phyloP scores from a whole-genome alignment of 2,888 invertebrate species.

The Aquatica leii region DNA sequence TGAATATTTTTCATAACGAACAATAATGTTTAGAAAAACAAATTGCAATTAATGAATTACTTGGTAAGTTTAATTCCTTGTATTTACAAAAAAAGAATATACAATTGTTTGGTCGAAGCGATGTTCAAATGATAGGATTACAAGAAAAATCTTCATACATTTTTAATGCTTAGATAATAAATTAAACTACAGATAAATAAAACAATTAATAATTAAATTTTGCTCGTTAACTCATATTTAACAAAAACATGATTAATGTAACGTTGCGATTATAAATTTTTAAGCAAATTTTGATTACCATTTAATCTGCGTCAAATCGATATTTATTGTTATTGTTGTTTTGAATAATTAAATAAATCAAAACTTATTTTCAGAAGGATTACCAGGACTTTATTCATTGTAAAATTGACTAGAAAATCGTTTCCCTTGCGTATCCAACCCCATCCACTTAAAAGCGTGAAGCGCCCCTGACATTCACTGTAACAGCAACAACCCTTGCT shows the following conservation, averaged over 20 bases:
- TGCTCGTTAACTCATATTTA: constrained; percentile 39
- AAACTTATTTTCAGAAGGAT: constrained; percentile 43
- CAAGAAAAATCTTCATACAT: constrained; percentile 39
- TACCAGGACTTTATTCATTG: constrained; percentile 51
- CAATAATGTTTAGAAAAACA: not conserved
- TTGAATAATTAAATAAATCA: constrained; percentile 17
- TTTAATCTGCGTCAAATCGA: constrained; percentile 15
- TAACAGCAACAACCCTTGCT: constrained; percentile 39
- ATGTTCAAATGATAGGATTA: constrained; percentile 8
- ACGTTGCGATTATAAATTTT: constrained; percentile 21
- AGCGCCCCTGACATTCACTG: constrained; percentile 44
- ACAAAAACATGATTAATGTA: constrained; percentile 37
- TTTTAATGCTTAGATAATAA: constrained; percentile 36
- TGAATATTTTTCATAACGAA: constrained; percentile 10
- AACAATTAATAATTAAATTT: constrained; percentile 39
- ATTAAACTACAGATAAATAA: constrained; percentile 42
- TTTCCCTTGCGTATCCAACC: constrained; percentile 50
- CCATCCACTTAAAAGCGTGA: constrained; percentile 52
- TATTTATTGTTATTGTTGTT: constrained; percentile 1
- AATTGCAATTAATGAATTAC: constrained; percentile 2
- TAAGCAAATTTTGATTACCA: constrained; percentile 25
- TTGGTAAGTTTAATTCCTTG: not conserved
- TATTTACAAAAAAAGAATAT: not conserved
- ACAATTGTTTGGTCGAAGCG: not conserved
- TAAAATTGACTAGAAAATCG: constrained; percentile 61